Evolutionary conservation across 2,888 invertebrate species (phyloP).

Genomic region (Cancer borealis): DNA sequence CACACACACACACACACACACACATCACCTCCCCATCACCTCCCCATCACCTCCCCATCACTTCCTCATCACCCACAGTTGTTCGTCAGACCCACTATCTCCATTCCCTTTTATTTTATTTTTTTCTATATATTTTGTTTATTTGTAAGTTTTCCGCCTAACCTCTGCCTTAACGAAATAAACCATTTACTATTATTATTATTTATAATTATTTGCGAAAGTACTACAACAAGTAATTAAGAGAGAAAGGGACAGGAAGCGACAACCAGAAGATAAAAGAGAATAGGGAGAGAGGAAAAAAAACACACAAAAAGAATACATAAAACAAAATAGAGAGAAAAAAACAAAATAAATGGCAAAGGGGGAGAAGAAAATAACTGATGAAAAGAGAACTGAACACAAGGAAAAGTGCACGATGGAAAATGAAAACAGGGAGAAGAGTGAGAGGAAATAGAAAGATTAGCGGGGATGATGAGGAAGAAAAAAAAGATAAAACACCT

Average conservation of each 20-base stretch:
- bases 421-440: neutral
- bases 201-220: neutral
- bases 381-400: neutral
- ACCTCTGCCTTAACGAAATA: too few relatives aligned
- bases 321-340: too few relatives aligned
- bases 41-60: too few relatives aligned
- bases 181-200: too few relatives aligned
- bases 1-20: neutral
- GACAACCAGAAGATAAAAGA: neutral
- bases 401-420: neutral
- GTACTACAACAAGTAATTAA: neutral
- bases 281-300: neutral
- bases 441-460: slow-evolving; percentile 2
- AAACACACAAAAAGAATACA: neutral
- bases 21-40: too few relatives aligned
- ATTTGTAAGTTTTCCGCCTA: too few relatives aligned
- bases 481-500: neutral
- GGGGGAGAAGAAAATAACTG: neutral
- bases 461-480: neutral
- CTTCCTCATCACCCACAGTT: too few relatives aligned
- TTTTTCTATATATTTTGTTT: too few relatives aligned
- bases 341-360: neutral
- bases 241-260: neutral
- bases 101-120: too few relatives aligned
- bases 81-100: too few relatives aligned